A percentile compares a stretch with the other conserved stretches of the same genome.
phyloP scores from a whole-genome alignment of 2,113 vertebrate genomes.

The Asarcornis scutulata region DNA sequence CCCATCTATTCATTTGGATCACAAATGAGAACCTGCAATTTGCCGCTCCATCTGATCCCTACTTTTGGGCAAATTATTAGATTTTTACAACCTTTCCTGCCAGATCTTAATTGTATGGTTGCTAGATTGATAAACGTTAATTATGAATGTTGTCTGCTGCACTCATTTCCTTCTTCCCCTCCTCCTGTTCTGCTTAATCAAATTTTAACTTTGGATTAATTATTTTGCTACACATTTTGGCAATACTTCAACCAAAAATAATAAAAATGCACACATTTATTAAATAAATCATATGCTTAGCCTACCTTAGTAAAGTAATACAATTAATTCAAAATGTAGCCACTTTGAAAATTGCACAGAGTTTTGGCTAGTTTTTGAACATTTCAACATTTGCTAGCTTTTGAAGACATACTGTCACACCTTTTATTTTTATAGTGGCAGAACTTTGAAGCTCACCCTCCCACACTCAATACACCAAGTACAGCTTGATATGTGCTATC shows the following conservation, averaged over 20 bases:
- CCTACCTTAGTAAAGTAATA: not conserved
- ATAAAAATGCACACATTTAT: not conserved
- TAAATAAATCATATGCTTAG: not conserved
- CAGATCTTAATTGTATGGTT: conserved; percentile 21
- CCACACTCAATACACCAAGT: not conserved
- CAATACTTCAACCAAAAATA: not conserved
- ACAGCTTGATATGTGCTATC: not conserved
- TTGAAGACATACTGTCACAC: not conserved
- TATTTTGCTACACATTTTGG: not conserved
- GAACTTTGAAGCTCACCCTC: not conserved
- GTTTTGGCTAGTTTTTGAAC: not conserved
- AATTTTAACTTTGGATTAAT: conserved; percentile 41
- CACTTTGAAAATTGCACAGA: not conserved
- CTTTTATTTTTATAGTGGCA: not conserved
- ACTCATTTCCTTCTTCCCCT: not conserved
- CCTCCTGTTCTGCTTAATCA: conserved; percentile 33
- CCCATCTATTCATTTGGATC: not conserved
- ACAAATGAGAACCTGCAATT: not conserved
- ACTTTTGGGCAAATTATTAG: not conserved
- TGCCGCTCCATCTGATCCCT: conserved; percentile 22
- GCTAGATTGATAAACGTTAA: conserved; percentile 29
- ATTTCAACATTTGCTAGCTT: not conserved
- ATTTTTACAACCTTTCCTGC: conserved; percentile 22
- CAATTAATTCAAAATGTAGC: not conserved
- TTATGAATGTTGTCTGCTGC: conserved; percentile 17